phyloP scores from a whole-genome alignment of 2,113 vertebrate species.

The Regulus satrapa region DNA sequence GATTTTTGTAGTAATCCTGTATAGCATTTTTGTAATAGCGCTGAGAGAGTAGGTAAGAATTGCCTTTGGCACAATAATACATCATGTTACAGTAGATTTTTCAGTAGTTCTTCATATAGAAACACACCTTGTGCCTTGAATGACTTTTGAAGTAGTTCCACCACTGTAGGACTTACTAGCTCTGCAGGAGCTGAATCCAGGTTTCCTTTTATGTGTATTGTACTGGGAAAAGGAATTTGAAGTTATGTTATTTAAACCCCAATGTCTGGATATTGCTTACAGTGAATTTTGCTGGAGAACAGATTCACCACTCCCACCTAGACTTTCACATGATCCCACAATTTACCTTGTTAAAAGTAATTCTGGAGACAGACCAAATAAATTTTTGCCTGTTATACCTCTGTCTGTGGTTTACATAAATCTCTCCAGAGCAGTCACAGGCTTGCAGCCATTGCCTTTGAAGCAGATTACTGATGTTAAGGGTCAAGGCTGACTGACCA shows the following conservation, averaged over 20 bases:
- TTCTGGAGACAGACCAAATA: fast-evolving
- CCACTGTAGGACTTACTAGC: not conserved
- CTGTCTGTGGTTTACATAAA: not conserved
- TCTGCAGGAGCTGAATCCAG: not conserved
- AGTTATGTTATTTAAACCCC: not conserved
- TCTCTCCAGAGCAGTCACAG: not conserved
- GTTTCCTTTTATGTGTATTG: not conserved
- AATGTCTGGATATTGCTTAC: not conserved
- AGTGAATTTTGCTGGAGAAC: not conserved
- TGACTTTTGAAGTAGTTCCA: not conserved
- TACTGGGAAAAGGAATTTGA: not conserved
- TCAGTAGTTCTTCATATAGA: not conserved
- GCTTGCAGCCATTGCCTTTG: not conserved
- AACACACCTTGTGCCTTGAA: not conserved
- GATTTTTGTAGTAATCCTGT: not conserved
- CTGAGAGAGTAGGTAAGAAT: not conserved
- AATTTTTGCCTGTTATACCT: not conserved
- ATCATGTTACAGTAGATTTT: not conserved
- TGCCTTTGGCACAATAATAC: not conserved
- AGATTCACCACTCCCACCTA: not conserved
- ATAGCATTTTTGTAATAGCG: not conserved
- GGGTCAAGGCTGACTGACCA: not conserved
- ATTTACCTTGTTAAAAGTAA: not conserved
- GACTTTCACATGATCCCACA: not conserved
- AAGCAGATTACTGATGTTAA: not conserved